Evolutionary conservation across 2,797 vertebrate genomes (phyloP).

Genomic region (Nothura maculosa): DNA sequence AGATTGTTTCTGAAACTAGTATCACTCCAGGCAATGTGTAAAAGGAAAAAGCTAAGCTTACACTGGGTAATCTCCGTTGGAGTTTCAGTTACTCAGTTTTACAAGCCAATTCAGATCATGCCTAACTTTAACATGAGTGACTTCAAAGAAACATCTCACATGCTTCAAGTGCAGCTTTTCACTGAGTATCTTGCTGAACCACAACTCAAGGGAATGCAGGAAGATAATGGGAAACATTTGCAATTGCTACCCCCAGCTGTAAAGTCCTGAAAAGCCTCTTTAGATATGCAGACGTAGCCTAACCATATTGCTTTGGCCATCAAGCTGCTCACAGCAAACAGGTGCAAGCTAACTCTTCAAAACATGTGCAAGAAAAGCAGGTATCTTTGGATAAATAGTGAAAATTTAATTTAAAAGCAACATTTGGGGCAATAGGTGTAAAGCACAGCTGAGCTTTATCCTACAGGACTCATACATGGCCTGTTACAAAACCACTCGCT

Average conservation of each 20-base stretch:
- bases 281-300: rapidly evolving
- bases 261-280: not conserved
- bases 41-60: not conserved
- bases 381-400: not conserved
- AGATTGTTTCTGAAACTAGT: not conserved
- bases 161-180: not conserved
- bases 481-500: not conserved
- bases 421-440: not conserved
- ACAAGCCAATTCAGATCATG: not conserved
- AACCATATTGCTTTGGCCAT: not conserved
- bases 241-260: not conserved
- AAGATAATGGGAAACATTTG: constrained; percentile 5
- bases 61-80: not conserved
- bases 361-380: not conserved
- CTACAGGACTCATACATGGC: rapidly evolving
- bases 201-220: not conserved
- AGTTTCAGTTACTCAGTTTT: not conserved
- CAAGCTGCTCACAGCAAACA: not conserved
- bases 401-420: not conserved
- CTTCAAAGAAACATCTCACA: constrained; percentile 19
- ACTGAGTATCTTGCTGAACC: not conserved
- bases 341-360: not conserved
- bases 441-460: not conserved
- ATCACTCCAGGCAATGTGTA: not conserved
- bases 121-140: not conserved